Conservation (phyloP, 1,140 invertebrate genomes). For the Camponotus vicinus region DNA sequence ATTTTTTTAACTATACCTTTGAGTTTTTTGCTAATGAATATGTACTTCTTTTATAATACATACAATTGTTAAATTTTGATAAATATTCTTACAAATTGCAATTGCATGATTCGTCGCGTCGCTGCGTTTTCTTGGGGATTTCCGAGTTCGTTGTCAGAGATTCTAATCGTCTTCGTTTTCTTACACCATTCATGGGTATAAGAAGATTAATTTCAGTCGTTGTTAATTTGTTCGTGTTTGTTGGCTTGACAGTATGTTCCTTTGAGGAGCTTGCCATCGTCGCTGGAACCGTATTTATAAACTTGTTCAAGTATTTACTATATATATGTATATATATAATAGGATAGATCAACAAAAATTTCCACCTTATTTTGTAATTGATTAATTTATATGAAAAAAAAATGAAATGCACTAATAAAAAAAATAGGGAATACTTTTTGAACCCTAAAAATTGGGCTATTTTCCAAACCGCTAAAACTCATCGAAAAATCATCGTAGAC, state of each 20-base stretch:
- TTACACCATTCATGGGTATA: slow-evolving; percentile 59
- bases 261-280: slow-evolving; percentile 78
- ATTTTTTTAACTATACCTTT: background rate
- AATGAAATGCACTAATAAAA: no score
- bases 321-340: background rate
- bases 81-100: slow-evolving; percentile 44
- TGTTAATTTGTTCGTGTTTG: slow-evolving; percentile 72
- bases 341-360: no score
- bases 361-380: no score
- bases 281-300: slow-evolving; percentile 60
- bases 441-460: no score
- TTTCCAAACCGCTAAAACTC: no score
- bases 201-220: slow-evolving; percentile 63
- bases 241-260: slow-evolving; percentile 82
- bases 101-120: slow-evolving; percentile 49
- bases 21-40: background rate
- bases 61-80: background rate
- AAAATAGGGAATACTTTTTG: no score
- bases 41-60: background rate
- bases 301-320: slow-evolving; percentile 9
- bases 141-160: slow-evolving; percentile 72
- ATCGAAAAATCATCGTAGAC: no score
- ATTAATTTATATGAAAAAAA: no score
- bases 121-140: slow-evolving; percentile 74
- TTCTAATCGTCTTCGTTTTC: slow-evolving; percentile 77